Conservation (phyloP, 2,888 invertebrate genomes). For the Acanthosepion lycidas region DNA sequence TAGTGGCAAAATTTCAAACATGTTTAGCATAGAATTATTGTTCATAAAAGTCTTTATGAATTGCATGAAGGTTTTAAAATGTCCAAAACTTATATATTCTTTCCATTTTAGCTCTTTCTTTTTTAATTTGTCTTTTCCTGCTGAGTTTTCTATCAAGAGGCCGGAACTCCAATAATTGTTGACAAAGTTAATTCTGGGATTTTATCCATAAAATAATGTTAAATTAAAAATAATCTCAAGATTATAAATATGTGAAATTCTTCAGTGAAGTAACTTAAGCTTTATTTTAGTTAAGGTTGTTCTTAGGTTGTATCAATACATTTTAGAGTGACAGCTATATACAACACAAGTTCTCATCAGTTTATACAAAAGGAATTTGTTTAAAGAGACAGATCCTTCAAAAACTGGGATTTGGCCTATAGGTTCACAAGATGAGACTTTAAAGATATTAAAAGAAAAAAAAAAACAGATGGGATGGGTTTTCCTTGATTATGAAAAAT, state of each 20-base stretch:
- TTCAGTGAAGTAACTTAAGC: neutral
- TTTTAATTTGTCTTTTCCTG: neutral
- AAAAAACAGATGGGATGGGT: neutral
- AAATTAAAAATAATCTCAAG: neutral
- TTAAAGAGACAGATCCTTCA: no score
- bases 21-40: neutral
- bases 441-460: neutral
- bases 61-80: neutral
- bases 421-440: neutral
- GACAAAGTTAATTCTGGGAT: neutral
- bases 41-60: neutral
- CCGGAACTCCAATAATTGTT: neutral
- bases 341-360: neutral
- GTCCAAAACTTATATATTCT: neutral
- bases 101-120: neutral
- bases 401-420: no score
- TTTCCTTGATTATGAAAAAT: conserved; percentile 1
- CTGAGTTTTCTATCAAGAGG: neutral
- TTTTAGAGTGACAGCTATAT: neutral
- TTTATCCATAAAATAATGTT: neutral
- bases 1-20: neutral
- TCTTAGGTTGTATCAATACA: neutral
- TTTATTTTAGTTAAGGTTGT: neutral
- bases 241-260: neutral
- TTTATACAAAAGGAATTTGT: neutral